Evolutionary conservation across 2,888 invertebrate species (phyloP).

Genomic region (Coleophora flavipennella): DNA sequence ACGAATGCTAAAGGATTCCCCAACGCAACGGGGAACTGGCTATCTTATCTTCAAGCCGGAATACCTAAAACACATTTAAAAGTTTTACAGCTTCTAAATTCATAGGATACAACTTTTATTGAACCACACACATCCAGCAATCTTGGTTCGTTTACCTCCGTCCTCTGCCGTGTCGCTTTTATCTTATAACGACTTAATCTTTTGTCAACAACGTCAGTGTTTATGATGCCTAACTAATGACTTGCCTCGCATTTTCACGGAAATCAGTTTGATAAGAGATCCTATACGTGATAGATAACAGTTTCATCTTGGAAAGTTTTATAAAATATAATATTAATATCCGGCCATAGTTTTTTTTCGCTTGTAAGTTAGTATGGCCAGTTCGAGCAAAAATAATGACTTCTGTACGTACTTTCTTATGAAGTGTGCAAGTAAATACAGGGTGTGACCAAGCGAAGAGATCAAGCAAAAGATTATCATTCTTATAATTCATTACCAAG

Average conservation of each 20-base stretch:
- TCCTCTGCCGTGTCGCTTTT: no score
- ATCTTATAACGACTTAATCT: constrained; percentile 35
- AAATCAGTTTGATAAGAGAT: constrained; percentile 21
- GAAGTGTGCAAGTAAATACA: background rate
- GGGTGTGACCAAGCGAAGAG: no score
- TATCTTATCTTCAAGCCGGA: no score
- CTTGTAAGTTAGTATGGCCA: constrained; percentile 7
- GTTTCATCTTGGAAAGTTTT: constrained; percentile 1
- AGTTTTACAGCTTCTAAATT: no score
- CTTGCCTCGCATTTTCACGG: constrained; percentile 32
- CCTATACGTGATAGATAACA: constrained; percentile 18
- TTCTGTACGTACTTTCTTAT: constrained; percentile 52
- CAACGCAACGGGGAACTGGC: no score
- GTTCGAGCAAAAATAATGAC: constrained; percentile 38
- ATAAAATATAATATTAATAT: constrained; percentile 1
- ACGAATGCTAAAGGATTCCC: no score
- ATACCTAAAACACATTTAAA: no score
- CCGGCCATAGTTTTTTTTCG: background rate
- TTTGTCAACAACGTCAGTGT: constrained; percentile 53
- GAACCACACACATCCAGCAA: no score
- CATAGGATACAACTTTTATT: no score
- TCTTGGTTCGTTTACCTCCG: no score
- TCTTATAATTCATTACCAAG: background rate
- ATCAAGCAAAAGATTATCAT: background rate
- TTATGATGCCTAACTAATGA: constrained; percentile 34